phyloP scores from a whole-genome alignment of 2,797 vertebrate genomes.

The Aratinga solstitialis region DNA sequence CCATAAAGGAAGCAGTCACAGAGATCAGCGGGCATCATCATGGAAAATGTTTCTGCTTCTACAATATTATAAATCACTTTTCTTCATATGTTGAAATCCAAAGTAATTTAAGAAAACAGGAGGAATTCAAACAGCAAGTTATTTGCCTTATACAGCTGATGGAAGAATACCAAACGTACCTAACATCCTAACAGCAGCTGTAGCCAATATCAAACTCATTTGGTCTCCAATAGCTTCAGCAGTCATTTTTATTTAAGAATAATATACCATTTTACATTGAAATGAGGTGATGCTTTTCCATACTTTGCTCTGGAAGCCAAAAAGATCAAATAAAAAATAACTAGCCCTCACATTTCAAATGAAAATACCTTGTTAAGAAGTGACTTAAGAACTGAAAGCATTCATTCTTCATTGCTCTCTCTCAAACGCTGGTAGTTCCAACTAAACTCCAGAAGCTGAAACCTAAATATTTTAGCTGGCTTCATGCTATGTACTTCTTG shows the following conservation, averaged over 20 bases:
- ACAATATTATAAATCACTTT: not conserved
- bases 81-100: not conserved
- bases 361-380: not conserved
- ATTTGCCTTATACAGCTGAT: not conserved
- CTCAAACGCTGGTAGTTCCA: not conserved
- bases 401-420: not conserved
- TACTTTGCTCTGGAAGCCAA: not conserved
- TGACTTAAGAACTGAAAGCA: not conserved
- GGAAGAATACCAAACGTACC: not conserved
- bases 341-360: not conserved
- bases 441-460: slow-evolving; percentile 21
- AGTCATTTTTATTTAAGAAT: not conserved
- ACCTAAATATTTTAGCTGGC: slow-evolving; percentile 41
- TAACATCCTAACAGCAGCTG: not conserved
- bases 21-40: not conserved
- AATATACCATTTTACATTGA: not conserved
- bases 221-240: not conserved
- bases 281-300: not conserved
- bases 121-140: not conserved
- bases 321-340: slow-evolving; percentile 5
- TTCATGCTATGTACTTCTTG: not conserved
- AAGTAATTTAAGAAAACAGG: not conserved
- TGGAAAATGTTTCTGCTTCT: not conserved
- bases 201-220: not conserved
- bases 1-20: not conserved